phyloP scores from a whole-genome alignment of 2,113 vertebrate genomes.

The Bothrops jararaca region DNA sequence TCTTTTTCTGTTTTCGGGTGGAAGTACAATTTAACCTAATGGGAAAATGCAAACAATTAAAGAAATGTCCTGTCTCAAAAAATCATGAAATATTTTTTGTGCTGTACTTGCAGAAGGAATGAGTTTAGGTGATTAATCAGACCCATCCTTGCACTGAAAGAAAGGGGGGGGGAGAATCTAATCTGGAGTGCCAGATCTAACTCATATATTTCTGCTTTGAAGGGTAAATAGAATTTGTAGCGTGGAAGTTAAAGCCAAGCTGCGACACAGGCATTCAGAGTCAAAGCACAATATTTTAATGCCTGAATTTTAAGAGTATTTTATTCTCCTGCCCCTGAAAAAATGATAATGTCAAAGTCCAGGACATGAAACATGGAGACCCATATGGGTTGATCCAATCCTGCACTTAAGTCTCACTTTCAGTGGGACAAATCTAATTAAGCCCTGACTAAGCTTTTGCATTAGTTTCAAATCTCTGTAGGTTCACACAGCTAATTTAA shows the following conservation, averaged over 20 bases:
- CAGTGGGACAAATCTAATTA: neutral
- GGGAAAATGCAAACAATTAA: neutral
- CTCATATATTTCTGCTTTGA: neutral
- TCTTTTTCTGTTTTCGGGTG: neutral
- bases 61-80: neutral
- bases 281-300: neutral
- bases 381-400: neutral
- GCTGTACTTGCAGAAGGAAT: no score
- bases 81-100: neutral
- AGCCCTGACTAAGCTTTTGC: neutral
- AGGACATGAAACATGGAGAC: neutral
- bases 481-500: neutral
- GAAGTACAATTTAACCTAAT: neutral
- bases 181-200: neutral
- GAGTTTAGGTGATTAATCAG: neutral
- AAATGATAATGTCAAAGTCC: neutral
- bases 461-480: neutral
- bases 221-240: neutral
- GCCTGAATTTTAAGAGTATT: neutral
- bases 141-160: neutral
- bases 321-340: neutral
- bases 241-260: neutral
- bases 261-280: neutral
- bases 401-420: neutral
- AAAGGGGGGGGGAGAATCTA: no score